phyloP scores from a whole-genome alignment of 2,113 vertebrate genomes.

The Prietella phreatophila region DNA sequence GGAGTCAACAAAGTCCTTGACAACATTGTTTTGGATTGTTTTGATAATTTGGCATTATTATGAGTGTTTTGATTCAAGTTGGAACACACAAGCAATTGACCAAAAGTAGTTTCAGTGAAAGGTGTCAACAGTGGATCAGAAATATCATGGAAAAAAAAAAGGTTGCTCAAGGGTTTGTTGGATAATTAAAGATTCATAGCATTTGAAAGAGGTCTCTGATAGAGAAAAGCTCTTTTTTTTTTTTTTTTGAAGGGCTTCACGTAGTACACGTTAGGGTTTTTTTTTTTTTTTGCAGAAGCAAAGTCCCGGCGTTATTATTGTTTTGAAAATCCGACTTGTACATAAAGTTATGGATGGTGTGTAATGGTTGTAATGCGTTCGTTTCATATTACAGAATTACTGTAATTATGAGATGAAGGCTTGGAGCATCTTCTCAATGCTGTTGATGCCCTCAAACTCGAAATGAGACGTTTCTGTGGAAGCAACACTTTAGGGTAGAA shows the following conservation, averaged over 20 bases:
- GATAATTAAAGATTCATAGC: not conserved
- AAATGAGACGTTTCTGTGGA: not conserved
- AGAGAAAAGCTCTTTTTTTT: not conserved
- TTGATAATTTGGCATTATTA: slow-evolving; percentile 19
- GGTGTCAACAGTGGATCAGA: not conserved
- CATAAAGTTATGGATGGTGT: not conserved
- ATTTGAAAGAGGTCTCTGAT: not conserved
- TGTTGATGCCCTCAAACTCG: not conserved
- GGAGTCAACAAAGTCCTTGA: slow-evolving; percentile 30
- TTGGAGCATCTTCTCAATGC: not conserved
- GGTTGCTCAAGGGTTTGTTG: not conserved
- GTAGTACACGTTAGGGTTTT: no score
- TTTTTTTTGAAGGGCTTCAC: not conserved
- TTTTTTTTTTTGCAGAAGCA: not conserved
- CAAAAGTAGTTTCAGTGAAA: not conserved
- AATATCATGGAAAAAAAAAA: not conserved
- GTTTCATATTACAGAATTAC: not conserved
- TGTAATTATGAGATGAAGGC: not conserved
- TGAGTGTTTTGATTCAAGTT: not conserved
- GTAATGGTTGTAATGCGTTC: not conserved
- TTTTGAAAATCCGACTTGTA: not conserved
- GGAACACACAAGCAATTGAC: not conserved
- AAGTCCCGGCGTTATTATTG: not conserved
- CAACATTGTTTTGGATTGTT: slow-evolving; percentile 31
- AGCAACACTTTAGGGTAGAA: not conserved